These are phyloP conservation scores for Rhinolophus ferrumequinum DNA, from an alignment of 2,113 vertebrate genomes.

Conservation along the genomic window DNA sequence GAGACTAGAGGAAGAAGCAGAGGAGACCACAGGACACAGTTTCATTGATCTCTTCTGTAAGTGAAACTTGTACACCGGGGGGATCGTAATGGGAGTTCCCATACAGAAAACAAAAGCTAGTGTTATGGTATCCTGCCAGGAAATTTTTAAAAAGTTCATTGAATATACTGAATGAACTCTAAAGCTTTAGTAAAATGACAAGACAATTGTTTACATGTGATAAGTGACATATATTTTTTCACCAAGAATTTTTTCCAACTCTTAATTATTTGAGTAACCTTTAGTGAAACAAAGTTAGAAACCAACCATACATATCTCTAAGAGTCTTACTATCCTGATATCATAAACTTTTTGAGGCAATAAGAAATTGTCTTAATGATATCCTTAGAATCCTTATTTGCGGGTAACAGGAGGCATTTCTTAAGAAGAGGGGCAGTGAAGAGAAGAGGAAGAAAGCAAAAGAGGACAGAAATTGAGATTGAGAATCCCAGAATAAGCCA, in stretches of 20 bases:
- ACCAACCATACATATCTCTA: background rate
- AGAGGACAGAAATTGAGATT: background rate
- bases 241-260: background rate
- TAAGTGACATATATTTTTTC: background rate
- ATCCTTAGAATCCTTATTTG: background rate
- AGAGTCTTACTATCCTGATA: background rate
- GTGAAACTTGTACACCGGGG: background rate
- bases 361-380: background rate
- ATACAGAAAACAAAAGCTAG: background rate
- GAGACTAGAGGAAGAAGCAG: background rate
- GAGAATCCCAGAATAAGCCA: background rate
- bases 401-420: background rate
- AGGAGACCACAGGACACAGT: background rate
- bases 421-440: background rate
- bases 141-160: background rate
- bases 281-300: background rate
- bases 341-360: background rate
- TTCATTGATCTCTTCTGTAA: background rate
- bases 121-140: background rate
- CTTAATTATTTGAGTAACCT: constrained; percentile 8
- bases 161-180: background rate
- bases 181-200: background rate
- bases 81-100: background rate
- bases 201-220: background rate
- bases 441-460: background rate